phyloP scores from a whole-genome alignment of 2,113 vertebrate genomes.

The Fregata magnificens region DNA sequence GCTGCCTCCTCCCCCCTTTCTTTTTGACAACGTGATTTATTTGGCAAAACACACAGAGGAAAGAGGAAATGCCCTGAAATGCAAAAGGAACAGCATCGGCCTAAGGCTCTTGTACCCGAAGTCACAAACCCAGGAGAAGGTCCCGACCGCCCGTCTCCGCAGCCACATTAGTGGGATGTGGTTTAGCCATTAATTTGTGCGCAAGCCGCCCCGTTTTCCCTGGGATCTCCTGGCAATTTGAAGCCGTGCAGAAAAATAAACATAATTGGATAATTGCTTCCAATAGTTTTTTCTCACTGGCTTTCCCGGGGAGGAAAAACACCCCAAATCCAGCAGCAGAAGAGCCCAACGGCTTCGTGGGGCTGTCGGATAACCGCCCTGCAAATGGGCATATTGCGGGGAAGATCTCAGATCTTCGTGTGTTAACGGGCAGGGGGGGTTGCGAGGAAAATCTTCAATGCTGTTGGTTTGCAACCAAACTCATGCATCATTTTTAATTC shows the following conservation, averaged over 20 bases:
- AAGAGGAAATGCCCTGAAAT: neutral
- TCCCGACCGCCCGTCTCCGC: accelerated
- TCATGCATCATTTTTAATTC: accelerated
- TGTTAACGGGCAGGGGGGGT: accelerated
- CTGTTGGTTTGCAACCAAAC: accelerated
- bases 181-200: accelerated
- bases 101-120: accelerated
- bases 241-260: neutral
- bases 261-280: accelerated
- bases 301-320: too few relatives aligned
- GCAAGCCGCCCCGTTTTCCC: neutral
- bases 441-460: accelerated
- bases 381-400: accelerated
- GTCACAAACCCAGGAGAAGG: neutral
- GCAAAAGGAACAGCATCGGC: neutral
- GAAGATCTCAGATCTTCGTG: accelerated
- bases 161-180: accelerated
- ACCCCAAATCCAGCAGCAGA: neutral
- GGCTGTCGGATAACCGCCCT: neutral
- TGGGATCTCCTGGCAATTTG: neutral
- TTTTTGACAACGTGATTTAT: accelerated
- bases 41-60: neutral
- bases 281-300: neutral
- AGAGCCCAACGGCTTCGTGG: neutral
- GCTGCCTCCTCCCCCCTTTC: neutral